Evolutionary conservation across 2,113 vertebrate genomes (phyloP), one percentile per base, ranked within the genome.

Genomic region (Sturnus vulgaris): DNA sequence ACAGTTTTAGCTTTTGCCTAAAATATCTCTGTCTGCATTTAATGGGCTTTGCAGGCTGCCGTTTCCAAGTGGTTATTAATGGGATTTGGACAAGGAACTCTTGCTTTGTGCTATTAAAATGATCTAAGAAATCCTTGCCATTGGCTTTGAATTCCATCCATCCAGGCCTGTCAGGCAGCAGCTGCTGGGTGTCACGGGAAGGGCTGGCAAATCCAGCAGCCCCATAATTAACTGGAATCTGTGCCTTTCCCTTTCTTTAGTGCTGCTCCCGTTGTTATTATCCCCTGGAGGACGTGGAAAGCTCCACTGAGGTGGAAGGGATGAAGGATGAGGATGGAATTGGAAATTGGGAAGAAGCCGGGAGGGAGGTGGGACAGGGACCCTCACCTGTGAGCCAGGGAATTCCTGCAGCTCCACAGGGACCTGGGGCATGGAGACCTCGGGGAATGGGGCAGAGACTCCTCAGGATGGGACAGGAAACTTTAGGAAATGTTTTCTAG

Each of bases 31-130:
- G 47, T 64, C 69, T 87, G 82, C 78, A 60, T 92, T 90, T 82
- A 75, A 91, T 64, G 78, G 87, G 93, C 95, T 96, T 94, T 93
- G 70, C 84, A 33, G 82, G 65, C 89, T 68, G 14, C 52, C 4
- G 12, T 91, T 93, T 79, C 90, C 70, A 37, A 91, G 82, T 5
- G 72, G 65, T 60, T 89, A 46, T 93, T 95, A 84, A 87, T 68
- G 92, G 87, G 78, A 94, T 93, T 93, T 92, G 73, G 39, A 35
- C 77, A 47, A 60, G 86, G 76, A 86, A 44, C 57, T 65, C 61
- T 75, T 35, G 86, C 86, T 92, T 61, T 47, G 25, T 70, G 56
- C 81, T 78, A 6, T 75, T 81, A 40, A 73, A 88, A 55, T 46
- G 61, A 57, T 35, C 13, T 1, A 6, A 79, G 70, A 33, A 82